These are phyloP conservation scores for Trinectes maculatus DNA, from an alignment of 2,113 vertebrate species.

Conservation along the genomic window DNA sequence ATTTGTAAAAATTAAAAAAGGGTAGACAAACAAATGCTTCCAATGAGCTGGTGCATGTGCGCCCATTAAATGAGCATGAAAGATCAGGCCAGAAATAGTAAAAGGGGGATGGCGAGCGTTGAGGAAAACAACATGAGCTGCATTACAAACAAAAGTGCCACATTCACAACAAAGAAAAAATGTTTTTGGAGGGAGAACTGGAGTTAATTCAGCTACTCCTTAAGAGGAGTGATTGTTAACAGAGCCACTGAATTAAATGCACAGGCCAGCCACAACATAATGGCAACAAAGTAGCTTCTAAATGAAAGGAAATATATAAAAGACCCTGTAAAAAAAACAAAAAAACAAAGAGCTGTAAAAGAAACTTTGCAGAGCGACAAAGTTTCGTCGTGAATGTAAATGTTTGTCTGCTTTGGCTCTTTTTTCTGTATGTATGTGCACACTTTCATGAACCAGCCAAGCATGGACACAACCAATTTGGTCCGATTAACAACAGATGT, in stretches of 20 bases:
- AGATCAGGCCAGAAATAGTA: constrained; percentile 9
- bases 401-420: constrained; percentile 63
- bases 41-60: constrained; percentile 3
- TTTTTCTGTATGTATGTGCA: constrained; percentile 54
- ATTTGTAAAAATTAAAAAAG: not conserved
- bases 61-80: constrained; percentile 22
- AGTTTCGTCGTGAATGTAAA: constrained; percentile 67
- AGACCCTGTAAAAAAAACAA: constrained; percentile 65
- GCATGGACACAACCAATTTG: constrained; percentile 72
- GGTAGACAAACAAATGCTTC: constrained; percentile 15
- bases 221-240: constrained; percentile 73
- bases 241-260: constrained; percentile 72
- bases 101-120: constrained; percentile 29
- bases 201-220: constrained; percentile 57
- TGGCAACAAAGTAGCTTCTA: constrained; percentile 71
- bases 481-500: constrained; percentile 78
- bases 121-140: constrained; percentile 63
- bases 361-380: constrained; percentile 39
- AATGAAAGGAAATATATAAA: constrained; percentile 73
- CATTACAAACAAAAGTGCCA: constrained; percentile 67
- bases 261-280: constrained; percentile 64
- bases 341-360: constrained; percentile 60
- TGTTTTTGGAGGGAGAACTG: constrained; percentile 52
- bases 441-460: constrained; percentile 55
- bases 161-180: constrained; percentile 69